Evolutionary conservation across 2,797 vertebrate species (phyloP).

Genomic region (Podargus strigoides): DNA sequence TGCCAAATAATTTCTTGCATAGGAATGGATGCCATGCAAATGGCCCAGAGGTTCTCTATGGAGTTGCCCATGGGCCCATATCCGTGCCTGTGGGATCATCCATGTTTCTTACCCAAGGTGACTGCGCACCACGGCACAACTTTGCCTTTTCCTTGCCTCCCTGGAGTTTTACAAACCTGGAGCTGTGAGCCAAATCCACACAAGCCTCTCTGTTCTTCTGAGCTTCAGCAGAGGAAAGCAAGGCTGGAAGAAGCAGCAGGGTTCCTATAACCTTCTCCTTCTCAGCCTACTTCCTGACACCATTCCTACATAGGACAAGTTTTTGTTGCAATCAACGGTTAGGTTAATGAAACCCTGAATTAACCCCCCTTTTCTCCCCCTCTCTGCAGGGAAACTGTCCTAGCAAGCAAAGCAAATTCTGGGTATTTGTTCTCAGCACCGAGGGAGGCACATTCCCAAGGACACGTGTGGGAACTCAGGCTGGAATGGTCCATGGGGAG

Average conservation of each 20-base stretch:
- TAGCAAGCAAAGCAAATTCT: not conserved
- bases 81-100: not conserved
- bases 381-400: not conserved
- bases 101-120: not conserved
- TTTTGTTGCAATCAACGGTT: not conserved
- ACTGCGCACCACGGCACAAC: accelerated
- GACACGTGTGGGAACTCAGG: not conserved
- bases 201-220: not conserved
- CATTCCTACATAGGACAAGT: slow-evolving; percentile 33
- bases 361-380: not conserved
- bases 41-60: not conserved
- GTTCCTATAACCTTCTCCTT: not conserved
- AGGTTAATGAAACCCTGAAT: slow-evolving; percentile 39
- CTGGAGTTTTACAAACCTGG: not conserved
- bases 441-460: slow-evolving; percentile 27
- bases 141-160: not conserved
- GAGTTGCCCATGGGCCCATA: accelerated
- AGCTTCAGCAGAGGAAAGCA: accelerated
- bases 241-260: not conserved
- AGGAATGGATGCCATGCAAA: not conserved
- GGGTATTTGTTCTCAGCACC: not conserved
- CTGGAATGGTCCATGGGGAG: not conserved
- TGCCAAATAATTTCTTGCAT: not conserved
- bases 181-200: not conserved
- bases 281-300: slow-evolving; percentile 21